Base-by-base conservation (phyloP, 2,797 vertebrate species). In the Eurystomus glaucurus region DNA sequence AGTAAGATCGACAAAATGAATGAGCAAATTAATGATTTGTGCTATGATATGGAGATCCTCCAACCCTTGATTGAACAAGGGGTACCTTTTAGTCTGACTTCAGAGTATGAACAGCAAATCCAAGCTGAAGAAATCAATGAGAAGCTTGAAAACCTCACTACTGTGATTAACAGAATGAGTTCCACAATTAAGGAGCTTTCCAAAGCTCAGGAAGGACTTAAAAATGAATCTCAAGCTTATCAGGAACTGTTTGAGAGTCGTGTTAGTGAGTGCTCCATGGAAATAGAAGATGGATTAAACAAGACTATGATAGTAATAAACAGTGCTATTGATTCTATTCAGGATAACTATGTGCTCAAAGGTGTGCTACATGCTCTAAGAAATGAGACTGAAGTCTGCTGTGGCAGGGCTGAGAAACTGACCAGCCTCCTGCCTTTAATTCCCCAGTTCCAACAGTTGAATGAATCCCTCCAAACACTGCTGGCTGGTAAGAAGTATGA, bases 41-140 rank as follows among this genome's bases (percentile, higher is more conserved):
- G 97, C 41, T 98, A 98, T 45, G 98, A 99, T 77, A 98, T 99
- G 98, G 98, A 98, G 95, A 98, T 98, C 57, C 97, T 99, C 28
- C 98, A 98, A 39, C 98, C 98, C 11, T 83, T 98, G 68, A 97
- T 98, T 65, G 98, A 98, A 50, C 97, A 97, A 82, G 98, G 98
- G 26, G 33, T 97, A 41, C 97, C 98, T 5, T 91, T 98, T 65
- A 97, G 66, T 85, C 91, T 97, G 68, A 93, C 81, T 21, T 43
- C 92, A 33, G 95, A 92, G 7, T 78, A 94, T 8, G 97, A 98
- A 16, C 96, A 97, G 41, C 90, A 97, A 43, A 96, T 96, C 18
- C 97, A 98, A 95, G 72, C 76, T 37, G 69, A 69, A 61, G 88
- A 90, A 33, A 89, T 96, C 13, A 97, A 29, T 28, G 96, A 71